Percentiles rank a stretch among this genome's conserved stretches.
phyloP scores from a whole-genome alignment of 2,888 invertebrate genomes.

The Sepiola atlantica region DNA sequence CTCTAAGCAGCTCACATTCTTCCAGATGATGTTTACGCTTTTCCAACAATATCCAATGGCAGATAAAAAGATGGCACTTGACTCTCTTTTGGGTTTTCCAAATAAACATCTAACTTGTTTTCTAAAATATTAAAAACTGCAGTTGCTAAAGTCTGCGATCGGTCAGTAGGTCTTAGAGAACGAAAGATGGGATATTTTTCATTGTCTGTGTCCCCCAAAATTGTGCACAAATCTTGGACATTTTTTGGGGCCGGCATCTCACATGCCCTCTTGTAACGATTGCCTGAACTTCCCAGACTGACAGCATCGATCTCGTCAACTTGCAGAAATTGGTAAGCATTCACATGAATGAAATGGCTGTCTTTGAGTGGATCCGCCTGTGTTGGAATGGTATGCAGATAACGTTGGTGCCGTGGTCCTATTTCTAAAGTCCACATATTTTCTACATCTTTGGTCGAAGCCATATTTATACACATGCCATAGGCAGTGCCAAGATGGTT shows the following conservation, averaged over 20 bases:
- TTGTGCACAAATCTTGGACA: conserved; percentile 50
- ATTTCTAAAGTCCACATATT: conserved; percentile 59
- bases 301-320: conserved; percentile 34
- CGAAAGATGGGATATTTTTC: conserved; percentile 56
- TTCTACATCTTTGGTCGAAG: conserved; percentile 49
- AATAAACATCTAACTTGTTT: conserved; percentile 54
- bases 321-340: conserved; percentile 54
- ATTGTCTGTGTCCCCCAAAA: conserved; percentile 56
- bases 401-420: conserved; percentile 48
- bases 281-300: conserved; percentile 48
- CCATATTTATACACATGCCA: conserved; percentile 59
- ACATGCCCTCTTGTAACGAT: conserved; percentile 48
- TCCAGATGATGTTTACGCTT: neutral
- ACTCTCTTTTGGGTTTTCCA: conserved; percentile 48
- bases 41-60: conserved; percentile 14
- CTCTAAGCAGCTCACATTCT: too few relatives aligned
- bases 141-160: conserved; percentile 54
- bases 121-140: conserved; percentile 55
- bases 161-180: conserved; percentile 52
- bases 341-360: conserved; percentile 56
- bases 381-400: conserved; percentile 47
- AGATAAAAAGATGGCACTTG: conserved; percentile 17
- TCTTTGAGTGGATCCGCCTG: conserved; percentile 47
- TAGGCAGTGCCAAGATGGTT: conserved; percentile 55
- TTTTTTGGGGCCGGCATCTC: conserved; percentile 52